Conservation (phyloP, 2,888 invertebrate species). For the Rotaria sp. region DNA sequence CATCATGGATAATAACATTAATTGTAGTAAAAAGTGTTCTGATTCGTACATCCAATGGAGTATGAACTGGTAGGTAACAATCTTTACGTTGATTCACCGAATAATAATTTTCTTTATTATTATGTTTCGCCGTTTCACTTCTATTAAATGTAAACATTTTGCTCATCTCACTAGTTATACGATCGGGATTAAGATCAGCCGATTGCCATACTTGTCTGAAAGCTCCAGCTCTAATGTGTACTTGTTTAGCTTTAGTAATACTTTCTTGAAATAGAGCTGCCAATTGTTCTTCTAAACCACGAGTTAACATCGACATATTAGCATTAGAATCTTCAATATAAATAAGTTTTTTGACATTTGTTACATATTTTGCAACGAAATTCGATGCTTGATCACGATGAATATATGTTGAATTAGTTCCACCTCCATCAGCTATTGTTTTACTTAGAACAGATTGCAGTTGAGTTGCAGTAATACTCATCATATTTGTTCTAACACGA, state of each 20-base stretch:
- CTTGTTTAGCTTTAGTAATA: not conserved
- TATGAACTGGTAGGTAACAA: too few relatives aligned
- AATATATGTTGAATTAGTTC: not conserved
- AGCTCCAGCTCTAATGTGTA: not conserved
- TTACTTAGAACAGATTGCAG: not conserved
- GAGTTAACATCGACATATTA: not conserved
- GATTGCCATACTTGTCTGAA: not conserved
- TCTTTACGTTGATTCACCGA: not conserved
- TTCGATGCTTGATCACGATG: conserved; percentile 14
- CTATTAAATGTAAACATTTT: not conserved
- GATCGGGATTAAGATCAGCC: not conserved
- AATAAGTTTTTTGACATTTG: not conserved
- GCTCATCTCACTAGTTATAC: not conserved
- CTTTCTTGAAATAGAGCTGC: not conserved
- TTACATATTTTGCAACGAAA: not conserved
- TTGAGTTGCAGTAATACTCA: not conserved
- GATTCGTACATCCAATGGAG: too few relatives aligned
- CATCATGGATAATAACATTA: not conserved
- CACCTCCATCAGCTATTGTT: not conserved
- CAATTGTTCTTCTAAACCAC: not conserved
- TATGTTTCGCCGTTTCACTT: not conserved
- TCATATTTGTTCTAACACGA: not conserved
- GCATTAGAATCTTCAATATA: conserved; percentile 2
- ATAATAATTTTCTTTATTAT: not conserved
- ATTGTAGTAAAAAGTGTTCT: not conserved